These are phyloP conservation scores for Silurus glanis DNA, from an alignment of 2,113 vertebrate genomes.

Conservation along the genomic window DNA sequence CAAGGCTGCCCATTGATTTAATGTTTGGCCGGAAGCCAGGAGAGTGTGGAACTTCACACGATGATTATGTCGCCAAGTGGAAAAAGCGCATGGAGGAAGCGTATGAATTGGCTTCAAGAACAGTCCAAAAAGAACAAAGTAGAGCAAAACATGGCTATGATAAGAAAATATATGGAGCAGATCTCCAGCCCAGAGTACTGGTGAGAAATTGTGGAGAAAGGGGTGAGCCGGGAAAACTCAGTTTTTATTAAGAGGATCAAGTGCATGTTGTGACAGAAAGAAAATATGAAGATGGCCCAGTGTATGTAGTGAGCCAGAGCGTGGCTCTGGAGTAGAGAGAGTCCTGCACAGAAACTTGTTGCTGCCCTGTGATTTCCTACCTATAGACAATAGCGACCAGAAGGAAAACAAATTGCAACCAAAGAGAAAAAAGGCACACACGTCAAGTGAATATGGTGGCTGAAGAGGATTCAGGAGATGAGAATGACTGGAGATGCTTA, in stretches of 20 bases:
- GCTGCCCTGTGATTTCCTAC: not conserved
- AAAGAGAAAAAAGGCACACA: not conserved
- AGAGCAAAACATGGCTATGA: not conserved
- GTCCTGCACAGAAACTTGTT: not conserved
- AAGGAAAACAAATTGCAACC: not conserved
- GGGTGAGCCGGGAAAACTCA: not conserved
- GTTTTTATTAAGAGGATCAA: not conserved
- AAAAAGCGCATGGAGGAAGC: not conserved
- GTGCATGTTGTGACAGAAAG: not conserved
- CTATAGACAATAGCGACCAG: not conserved
- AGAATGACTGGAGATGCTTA: too few relatives aligned
- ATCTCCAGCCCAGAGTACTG: not conserved
- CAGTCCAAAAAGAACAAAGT: not conserved
- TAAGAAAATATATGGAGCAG: not conserved
- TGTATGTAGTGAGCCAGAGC: not conserved
- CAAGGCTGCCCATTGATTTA: not conserved
- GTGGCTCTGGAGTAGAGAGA: not conserved
- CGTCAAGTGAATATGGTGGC: not conserved
- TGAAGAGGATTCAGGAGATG: too few relatives aligned
- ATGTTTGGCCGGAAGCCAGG: not conserved
- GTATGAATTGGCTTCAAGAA: not conserved
- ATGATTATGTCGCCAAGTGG: not conserved
- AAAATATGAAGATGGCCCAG: not conserved
- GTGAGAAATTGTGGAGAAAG: not conserved
- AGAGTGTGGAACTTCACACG: not conserved